Evolutionary conservation across 92 coral and sea anemone species (phyloP), one percentile per base, ranked within the genome.

Genomic region (Palythoa caribaeorum): DNA sequence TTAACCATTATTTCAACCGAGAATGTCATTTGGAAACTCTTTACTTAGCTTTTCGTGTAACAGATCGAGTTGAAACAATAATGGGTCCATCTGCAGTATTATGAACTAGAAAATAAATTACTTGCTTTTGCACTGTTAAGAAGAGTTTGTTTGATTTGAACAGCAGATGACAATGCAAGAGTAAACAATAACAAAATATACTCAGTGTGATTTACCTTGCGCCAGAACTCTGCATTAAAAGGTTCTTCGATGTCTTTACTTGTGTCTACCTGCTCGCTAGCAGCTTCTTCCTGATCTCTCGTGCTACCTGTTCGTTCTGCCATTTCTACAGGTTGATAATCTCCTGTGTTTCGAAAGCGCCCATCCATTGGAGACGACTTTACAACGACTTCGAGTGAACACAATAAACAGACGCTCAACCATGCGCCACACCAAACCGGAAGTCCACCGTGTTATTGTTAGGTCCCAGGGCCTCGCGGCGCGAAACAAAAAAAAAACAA

Each of bases 191-290:
- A 16, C 65, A 59, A 14, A 17, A 59, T 16, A 57, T 8, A 12
- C 14, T 1, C 2, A 14, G 19, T 13, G 19, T 2, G 16, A 14
- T 59, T 70, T 80, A 96, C 99, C 98, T 96, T 88, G 71, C 72
- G 70, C 99, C 99, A 96, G 76, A 96, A 96, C 3, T 93, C 90
- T 51, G 95, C 98, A 73, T 96, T 92, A 59, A 94, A 93, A 5
- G 98, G 99, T 55, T 91, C 85, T 76, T 96, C 99, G 48, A 95
- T 75, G 40, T 65, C 87, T 19, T 94, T 86, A 71, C 11, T 71
- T 38, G 65, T 38, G 12, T 81, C 75, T 19, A 81, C 65, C 84
- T 90, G 88, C 83, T 39, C 76, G 65, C 78, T 80, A 66, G 74
- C 38, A 52, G 83, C 78, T 37, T 90, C 89, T 50, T 92, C 96